These are phyloP conservation scores for Lapara coniferarum DNA, from an alignment of 2,888 invertebrate genomes.

Conservation along the genomic window DNA sequence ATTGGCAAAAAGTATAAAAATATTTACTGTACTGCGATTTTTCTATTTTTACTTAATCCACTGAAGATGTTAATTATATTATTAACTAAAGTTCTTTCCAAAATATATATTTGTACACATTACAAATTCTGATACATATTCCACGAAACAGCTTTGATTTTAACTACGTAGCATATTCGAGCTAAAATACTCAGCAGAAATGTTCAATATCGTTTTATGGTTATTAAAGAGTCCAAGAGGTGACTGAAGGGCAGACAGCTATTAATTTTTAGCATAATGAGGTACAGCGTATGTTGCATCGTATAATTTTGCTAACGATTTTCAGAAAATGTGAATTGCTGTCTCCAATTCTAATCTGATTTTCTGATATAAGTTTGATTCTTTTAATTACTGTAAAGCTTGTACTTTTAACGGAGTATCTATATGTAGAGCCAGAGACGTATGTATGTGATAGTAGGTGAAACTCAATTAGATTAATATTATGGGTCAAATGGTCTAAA, in stretches of 20 bases:
- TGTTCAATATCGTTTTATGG: slow-evolving; percentile 28
- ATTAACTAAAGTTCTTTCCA: too few species aligned
- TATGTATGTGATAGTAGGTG: too few species aligned
- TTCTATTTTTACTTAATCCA: too few species aligned
- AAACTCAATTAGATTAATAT: too few species aligned
- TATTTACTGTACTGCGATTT: too few species aligned
- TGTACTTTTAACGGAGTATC: too few species aligned
- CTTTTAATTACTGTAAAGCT: too few species aligned
- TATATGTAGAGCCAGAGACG: too few species aligned
- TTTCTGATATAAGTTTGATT: not conserved
- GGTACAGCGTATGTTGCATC: not conserved
- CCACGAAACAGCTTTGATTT: not conserved
- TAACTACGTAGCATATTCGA: not conserved
- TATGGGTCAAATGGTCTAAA: too few species aligned
- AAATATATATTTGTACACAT: not conserved
- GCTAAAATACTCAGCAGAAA: not conserved
- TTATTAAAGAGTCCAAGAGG: slow-evolving; percentile 34
- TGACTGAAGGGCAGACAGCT: slow-evolving; percentile 45
- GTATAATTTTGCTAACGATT: not conserved
- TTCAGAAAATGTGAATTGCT: not conserved
- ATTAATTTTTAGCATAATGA: slow-evolving; percentile 31
- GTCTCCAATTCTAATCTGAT: not conserved
- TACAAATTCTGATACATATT: not conserved
- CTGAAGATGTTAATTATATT: too few species aligned
- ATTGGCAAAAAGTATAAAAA: too few species aligned